Base-by-base conservation (phyloP, 2,113 vertebrate genomes). In the Cryptoleucopteryx plumbea region DNA sequence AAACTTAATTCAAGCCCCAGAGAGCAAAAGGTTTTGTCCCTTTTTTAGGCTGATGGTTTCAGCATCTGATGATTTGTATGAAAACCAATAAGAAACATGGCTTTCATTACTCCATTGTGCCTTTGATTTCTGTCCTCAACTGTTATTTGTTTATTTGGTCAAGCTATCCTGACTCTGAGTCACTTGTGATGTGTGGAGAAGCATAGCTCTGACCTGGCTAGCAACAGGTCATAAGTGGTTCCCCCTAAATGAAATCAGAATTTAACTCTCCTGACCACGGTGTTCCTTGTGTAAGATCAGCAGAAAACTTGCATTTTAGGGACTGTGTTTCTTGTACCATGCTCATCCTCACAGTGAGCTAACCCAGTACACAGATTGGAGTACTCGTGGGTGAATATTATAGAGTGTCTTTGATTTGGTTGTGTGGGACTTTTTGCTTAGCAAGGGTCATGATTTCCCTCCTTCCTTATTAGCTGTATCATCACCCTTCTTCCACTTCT, bases 111-210 rank as follows among this genome's bases (percentile, higher is more conserved):
- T 73, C 43, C 40, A 31, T 38, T 12, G 34, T 56, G 90, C 32
- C 70, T 96, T 96, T 95, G 70, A 96, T 97, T 93, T 84, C 71
- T 94, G 43, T 87, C 65, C 74, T 89, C 91, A 92, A 61, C 72
- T 84, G 47, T 61, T 91, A n/a, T 5, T 74, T 90, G 72, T 96
- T 96, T 97, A 88, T 94, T 97, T 97, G 22, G 77, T 90, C 50
- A 43, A 92, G 40, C 38, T 93, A 65, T 93, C 55, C 77, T 67
- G 94, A 92, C 91, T 96, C 85, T 94, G 83, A 97, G 71, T 94
- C 91, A 94, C 34, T 89, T 90, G 31, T 34, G 77, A 80, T 78
- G n/a, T 48, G 65, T 88, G 65, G 56, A 91, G 68, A 63, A 93
- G 88, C 47, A 86, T 36, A 27, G 13, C 50, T 93, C 70, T 87